These are phyloP conservation scores for Hetaerina americana DNA, from an alignment of 1,140 invertebrate species.

Conservation along the genomic window DNA sequence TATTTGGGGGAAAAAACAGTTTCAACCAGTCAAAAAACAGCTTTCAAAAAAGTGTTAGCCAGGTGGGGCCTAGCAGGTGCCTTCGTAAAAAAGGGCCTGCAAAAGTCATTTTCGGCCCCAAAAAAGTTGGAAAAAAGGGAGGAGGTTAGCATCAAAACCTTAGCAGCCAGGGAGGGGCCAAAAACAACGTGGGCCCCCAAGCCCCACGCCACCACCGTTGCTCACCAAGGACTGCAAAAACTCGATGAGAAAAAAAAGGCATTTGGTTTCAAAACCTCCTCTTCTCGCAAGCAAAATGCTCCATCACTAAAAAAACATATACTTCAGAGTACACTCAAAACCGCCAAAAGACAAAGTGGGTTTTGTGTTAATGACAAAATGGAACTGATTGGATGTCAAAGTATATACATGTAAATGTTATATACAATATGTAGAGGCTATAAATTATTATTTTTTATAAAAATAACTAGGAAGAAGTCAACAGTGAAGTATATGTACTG, in stretches of 20 bases:
- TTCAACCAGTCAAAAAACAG: constrained; percentile 14
- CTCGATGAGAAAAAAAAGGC: background rate
- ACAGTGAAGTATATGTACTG: constrained; percentile 17
- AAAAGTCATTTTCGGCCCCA: background rate
- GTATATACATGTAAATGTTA: constrained; percentile 1
- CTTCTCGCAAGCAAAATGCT: background rate
- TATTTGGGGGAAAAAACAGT: constrained; percentile 12
- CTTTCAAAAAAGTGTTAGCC: constrained; percentile 15
- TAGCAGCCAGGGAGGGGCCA: background rate
- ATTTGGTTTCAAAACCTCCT: background rate
- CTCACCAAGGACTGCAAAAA: background rate
- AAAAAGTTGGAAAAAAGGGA: background rate
- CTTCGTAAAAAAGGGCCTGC: background rate
- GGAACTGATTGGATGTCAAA: background rate
- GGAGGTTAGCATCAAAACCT: background rate
- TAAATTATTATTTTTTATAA: constrained; percentile 14
- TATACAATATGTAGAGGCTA: constrained; percentile 9
- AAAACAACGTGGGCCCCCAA: background rate
- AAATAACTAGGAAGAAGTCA: constrained; percentile 9
- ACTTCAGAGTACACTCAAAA: constrained; percentile 17
- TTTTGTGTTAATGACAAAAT: constrained; percentile 1
- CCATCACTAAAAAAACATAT: constrained; percentile 11
- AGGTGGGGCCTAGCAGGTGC: background rate
- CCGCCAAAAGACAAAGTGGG: constrained; percentile 1
- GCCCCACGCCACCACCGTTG: background rate